Evolutionary conservation across 2,797 vertebrate genomes (phyloP).

Genomic region (Semaprochilodus insignis): DNA sequence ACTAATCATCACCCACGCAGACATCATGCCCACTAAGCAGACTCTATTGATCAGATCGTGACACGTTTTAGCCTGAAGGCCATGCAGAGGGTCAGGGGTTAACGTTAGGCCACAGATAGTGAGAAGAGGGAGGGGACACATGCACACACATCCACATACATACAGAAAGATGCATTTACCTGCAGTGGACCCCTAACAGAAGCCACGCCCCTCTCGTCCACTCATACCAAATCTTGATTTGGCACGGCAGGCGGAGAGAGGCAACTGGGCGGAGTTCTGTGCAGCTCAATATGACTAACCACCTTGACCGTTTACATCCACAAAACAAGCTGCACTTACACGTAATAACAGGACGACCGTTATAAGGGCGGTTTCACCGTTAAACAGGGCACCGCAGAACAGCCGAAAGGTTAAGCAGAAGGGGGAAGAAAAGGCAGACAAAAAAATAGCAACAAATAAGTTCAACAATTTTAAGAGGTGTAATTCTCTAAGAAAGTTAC

Average conservation of each 20-base stretch:
- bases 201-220: constrained; percentile 14
- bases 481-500: not conserved
- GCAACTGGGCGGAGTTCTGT: not conserved
- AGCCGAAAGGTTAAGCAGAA: constrained; percentile 15
- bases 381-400: constrained; percentile 3
- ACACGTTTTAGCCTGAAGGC: constrained; percentile 46
- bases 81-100: constrained; percentile 23
- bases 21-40: not conserved
- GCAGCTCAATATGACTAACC: constrained; percentile 40
- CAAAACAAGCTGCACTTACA: constrained; percentile 21
- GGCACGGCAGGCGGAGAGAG: not conserved
- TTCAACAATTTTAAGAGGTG: not conserved
- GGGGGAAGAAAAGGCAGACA: not conserved
- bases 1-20: not conserved
- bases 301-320: constrained; percentile 30
- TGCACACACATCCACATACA: not conserved
- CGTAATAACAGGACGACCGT: constrained; percentile 51
- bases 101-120: constrained; percentile 8
- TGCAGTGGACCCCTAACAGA: not conserved
- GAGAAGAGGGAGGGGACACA: constrained; percentile 11
- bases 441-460: not conserved
- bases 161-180: too few species aligned
- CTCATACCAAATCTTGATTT: constrained; percentile 35
- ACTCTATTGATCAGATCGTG: constrained; percentile 45
- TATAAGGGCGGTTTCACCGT: constrained; percentile 21